phyloP scores from a whole-genome alignment of 2,113 vertebrate genomes.

The Colossoma macropomum region DNA sequence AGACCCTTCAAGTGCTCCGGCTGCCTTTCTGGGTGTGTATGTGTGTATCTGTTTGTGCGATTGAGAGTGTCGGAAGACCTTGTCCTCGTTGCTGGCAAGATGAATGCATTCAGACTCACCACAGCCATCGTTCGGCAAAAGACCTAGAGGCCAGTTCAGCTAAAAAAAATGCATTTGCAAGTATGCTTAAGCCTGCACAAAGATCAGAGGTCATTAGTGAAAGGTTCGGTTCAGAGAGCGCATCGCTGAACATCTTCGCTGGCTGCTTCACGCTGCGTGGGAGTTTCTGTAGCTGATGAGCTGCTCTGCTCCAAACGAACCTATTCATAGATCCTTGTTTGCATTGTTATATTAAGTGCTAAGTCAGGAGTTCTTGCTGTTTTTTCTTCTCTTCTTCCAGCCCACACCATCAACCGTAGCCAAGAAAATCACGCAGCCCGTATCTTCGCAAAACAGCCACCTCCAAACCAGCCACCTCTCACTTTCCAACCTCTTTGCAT shows the following conservation, averaged over 20 bases:
- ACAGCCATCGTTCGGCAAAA: neutral
- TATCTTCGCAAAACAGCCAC: neutral
- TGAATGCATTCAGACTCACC: neutral
- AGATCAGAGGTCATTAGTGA: neutral
- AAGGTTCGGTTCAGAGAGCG: neutral
- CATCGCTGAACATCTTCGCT: neutral
- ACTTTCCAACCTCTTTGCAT: neutral
- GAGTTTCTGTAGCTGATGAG: neutral
- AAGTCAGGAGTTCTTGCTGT: neutral
- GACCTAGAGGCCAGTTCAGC: neutral
- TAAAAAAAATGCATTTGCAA: neutral
- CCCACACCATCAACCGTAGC: neutral
- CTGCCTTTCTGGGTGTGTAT: neutral
- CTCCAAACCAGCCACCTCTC: neutral
- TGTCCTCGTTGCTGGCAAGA: neutral
- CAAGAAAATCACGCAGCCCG: neutral
- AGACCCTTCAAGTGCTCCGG: neutral
- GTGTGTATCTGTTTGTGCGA: neutral
- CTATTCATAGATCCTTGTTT: neutral
- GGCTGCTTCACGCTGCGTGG: no score
- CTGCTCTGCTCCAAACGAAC: neutral
- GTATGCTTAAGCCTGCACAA: neutral
- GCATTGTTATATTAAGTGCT: neutral
- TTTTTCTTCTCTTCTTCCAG: neutral
- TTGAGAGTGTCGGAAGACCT: neutral